Evolutionary conservation across 1,140 invertebrate species (phyloP), one percentile per base, ranked within the genome.

Genomic region (Drosophila santomea): DNA sequence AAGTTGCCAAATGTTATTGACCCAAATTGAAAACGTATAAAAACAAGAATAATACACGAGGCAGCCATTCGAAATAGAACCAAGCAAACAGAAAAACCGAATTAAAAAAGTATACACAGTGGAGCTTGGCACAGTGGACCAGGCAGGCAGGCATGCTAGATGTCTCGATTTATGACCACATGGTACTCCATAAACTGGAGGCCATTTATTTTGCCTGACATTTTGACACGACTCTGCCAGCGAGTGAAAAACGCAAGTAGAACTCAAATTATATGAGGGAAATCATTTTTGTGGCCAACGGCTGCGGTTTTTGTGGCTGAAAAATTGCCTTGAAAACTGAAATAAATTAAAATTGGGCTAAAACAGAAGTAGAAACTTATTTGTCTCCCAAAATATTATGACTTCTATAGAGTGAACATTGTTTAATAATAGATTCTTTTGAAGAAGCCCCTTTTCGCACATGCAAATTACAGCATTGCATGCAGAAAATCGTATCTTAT

Each of bases 1-100:
- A 69, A 81, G 64, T 84, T 88, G 84, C 84, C 84, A 89, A 88
- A 84, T 89, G 84, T 89, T 89, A 89, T 89, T 89, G 84, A 89
- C 84, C 84, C 80, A 89, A 64, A 73, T 73, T 73, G 54, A 75
- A 80, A 80, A 48, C 72, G 35, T 63, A 75, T 74, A 75, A 75
- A 57, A 60, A 45, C 43, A 59, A 67, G 55, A 76, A 74, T 52
- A 50, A 54, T 58, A 74, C 36, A 15, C 25, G 41, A 44, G 44
- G 39, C 57, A 67, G 39, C 35, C 74, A 74, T 52, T 78, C 79
- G 62, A 82, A 78, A 82, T 82, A 82, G 80, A 82, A 82, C 47
- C 63, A 54, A 80, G 59, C 57, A 55, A 68, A 72, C 52, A 78
- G 67, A 71, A 28, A 36, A 45, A 32, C 32, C 38, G 25, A 43